Percentiles rank a stretch among this genome's conserved stretches.
Conservation (phyloP, 2,888 invertebrate species). For the Tinea trinotella region DNA sequence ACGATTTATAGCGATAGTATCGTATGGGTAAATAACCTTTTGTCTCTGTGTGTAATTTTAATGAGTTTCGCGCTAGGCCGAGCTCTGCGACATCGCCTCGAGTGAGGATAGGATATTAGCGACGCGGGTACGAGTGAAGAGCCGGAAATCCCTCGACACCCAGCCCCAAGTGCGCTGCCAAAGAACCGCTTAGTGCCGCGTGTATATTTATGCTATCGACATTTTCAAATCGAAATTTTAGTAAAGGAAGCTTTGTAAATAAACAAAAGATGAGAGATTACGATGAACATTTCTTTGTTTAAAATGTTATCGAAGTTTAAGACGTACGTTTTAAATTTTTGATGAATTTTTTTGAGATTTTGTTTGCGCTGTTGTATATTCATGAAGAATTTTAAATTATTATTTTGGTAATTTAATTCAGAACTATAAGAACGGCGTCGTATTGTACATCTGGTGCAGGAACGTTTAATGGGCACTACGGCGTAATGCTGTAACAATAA, state of each 20-base stretch:
- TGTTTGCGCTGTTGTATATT: no score
- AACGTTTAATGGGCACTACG: neutral
- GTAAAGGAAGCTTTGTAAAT: conserved; percentile 2
- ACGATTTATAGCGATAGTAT: conserved; percentile 7
- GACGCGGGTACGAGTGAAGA: conserved; percentile 33
- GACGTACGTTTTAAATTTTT: no score
- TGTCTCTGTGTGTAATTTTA: conserved; percentile 60
- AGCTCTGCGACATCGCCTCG: conserved; percentile 38
- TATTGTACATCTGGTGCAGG: neutral
- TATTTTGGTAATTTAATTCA: neutral
- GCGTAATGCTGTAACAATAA: neutral
- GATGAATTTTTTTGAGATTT: no score
- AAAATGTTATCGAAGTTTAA: no score
- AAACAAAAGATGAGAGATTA: neutral
- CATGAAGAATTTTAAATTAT: no score
- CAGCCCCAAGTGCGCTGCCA: conserved; percentile 36
- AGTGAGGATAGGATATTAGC: conserved; percentile 38
- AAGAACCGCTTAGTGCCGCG: conserved; percentile 35
- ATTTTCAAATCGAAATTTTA: conserved; percentile 6
- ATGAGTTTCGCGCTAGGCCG: conserved; percentile 61
- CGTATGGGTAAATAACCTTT: conserved; percentile 26
- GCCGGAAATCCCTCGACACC: conserved; percentile 42
- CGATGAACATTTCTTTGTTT: neutral
- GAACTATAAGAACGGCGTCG: neutral
- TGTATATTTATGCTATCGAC: conserved; percentile 24